A percentile compares a stretch with the other conserved stretches of the same genome.
phyloP scores from a whole-genome alignment of 2,113 vertebrate species.

The Etia nguti region DNA sequence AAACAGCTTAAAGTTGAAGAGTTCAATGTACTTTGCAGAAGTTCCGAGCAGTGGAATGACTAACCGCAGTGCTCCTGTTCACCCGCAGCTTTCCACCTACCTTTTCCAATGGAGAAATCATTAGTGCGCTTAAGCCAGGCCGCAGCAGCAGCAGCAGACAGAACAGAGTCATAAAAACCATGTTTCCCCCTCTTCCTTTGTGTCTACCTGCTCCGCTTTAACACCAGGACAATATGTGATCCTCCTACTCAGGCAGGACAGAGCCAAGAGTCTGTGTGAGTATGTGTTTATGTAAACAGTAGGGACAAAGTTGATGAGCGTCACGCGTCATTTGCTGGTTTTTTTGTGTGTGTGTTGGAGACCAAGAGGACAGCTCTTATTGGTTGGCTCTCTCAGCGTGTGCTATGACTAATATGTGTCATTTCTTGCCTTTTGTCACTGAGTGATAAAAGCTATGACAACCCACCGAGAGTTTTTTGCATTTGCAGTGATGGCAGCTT shows the following conservation, averaged over 20 bases:
- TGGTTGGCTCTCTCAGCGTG: not conserved
- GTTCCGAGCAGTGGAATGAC: conserved; percentile 20
- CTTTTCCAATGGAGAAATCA: conserved; percentile 57
- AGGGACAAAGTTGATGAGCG: conserved; percentile 54
- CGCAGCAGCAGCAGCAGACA: conserved; percentile 51
- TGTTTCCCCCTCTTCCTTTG: conserved; percentile 46
- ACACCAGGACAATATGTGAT: conserved; percentile 6
- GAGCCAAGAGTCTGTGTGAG: not conserved
- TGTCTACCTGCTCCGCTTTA: conserved; percentile 11
- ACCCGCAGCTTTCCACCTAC: conserved; percentile 60
- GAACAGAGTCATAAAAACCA: conserved; percentile 44
- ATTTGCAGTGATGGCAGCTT: not conserved
- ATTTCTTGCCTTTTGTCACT: not conserved
- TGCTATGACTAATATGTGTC: not conserved
- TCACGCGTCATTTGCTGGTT: conserved; percentile 22
- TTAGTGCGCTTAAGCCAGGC: conserved; percentile 36
- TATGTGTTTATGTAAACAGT: conserved; percentile 45
- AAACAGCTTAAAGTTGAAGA: conserved; percentile 59
- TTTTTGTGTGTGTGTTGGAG: not conserved
- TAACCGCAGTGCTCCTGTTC: conserved; percentile 19
- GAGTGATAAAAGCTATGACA: not conserved
- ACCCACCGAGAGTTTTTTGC: not conserved
- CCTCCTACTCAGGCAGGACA: conserved; percentile 3
- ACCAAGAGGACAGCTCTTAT: not conserved
- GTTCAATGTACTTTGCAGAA: conserved; percentile 69